A percentile compares a stretch with the other conserved stretches of the same genome.
phyloP scores from a whole-genome alignment of 2,888 invertebrate genomes.

The Tethea ocularis region DNA sequence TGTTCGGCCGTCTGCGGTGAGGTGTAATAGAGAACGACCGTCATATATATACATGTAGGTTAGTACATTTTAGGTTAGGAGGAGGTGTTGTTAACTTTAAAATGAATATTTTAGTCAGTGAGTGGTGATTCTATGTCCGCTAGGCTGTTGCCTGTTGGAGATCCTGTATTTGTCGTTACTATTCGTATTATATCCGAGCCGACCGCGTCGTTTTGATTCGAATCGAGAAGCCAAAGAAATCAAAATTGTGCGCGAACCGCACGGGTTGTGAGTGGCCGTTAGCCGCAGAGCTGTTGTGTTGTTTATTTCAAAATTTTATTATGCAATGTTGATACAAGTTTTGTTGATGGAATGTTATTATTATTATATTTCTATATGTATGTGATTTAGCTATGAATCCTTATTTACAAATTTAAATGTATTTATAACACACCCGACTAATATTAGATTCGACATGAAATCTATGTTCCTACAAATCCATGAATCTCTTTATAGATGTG shows the following conservation, averaged over 20 bases:
- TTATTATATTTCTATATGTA: slow-evolving; percentile 27
- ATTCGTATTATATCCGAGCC: slow-evolving; percentile 18
- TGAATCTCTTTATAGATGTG: slow-evolving; percentile 56
- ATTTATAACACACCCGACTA: slow-evolving; percentile 38
- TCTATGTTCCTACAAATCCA: slow-evolving; percentile 53
- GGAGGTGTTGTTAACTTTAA: slow-evolving; percentile 38
- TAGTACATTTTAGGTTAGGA: slow-evolving; percentile 30
- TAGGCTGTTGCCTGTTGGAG: slow-evolving; percentile 42
- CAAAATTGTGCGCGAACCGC: slow-evolving; percentile 58
- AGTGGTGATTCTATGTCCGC: slow-evolving; percentile 32
- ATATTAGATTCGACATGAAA: slow-evolving; percentile 30
- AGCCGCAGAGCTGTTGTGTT: slow-evolving; percentile 63
- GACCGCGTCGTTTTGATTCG: slow-evolving; percentile 34
- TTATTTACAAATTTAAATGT: slow-evolving; percentile 38
- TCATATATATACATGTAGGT: slow-evolving; percentile 17
- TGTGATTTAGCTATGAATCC: slow-evolving; percentile 36
- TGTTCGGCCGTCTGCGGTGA: not conserved
- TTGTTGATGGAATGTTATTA: slow-evolving; percentile 37
- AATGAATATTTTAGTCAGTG: slow-evolving; percentile 37
- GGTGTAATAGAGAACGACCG: not conserved
- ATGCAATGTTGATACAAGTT: slow-evolving; percentile 56
- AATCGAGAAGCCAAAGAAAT: slow-evolving; percentile 71
- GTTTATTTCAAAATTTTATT: slow-evolving; percentile 74
- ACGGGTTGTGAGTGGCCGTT: slow-evolving; percentile 70
- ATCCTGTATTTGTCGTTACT: slow-evolving; percentile 27